phyloP scores from a whole-genome alignment of 2,888 invertebrate genomes.

The Heteromyza rotundicornis region DNA sequence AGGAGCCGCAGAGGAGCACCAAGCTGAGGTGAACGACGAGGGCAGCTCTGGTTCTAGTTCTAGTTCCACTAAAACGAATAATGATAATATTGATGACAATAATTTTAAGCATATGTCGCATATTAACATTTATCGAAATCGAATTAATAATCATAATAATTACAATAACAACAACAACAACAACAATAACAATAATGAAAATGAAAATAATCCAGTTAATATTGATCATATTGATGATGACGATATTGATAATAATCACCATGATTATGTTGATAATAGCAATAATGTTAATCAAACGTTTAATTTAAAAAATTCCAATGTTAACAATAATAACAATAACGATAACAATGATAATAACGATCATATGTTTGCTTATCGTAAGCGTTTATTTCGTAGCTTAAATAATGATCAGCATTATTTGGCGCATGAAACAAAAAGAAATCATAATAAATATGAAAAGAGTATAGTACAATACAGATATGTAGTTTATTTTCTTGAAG shows the following conservation, averaged over 20 bases:
- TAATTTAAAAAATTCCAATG: constrained; percentile 13
- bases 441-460: constrained; percentile 59
- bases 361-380: constrained; percentile 31
- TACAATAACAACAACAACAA: constrained; percentile 38
- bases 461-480: constrained; percentile 63
- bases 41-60: constrained; percentile 9
- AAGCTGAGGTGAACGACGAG: constrained; percentile 21
- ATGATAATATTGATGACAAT: constrained; percentile 36
- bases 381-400: constrained; percentile 38
- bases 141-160: constrained; percentile 43
- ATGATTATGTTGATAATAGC: constrained; percentile 1
- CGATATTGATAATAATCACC: constrained; percentile 25
- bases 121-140: constrained; percentile 36
- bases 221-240: constrained; percentile 27
- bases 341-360: constrained; percentile 15
- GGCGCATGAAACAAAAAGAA: constrained; percentile 30
- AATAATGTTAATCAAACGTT: constrained; percentile 14
- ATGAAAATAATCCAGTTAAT: constrained; percentile 26
- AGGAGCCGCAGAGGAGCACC: constrained; percentile 1
- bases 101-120: constrained; percentile 27
- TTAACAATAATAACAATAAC: constrained; percentile 8
- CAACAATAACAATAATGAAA: constrained; percentile 33
- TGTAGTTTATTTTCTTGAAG: constrained; percentile 48
- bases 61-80: constrained; percentile 23
- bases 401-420: constrained; percentile 11